Percentiles rank a stretch among this genome's conserved stretches.
phyloP scores from a whole-genome alignment of 2,888 invertebrate genomes.

The Platypus cylindrus region DNA sequence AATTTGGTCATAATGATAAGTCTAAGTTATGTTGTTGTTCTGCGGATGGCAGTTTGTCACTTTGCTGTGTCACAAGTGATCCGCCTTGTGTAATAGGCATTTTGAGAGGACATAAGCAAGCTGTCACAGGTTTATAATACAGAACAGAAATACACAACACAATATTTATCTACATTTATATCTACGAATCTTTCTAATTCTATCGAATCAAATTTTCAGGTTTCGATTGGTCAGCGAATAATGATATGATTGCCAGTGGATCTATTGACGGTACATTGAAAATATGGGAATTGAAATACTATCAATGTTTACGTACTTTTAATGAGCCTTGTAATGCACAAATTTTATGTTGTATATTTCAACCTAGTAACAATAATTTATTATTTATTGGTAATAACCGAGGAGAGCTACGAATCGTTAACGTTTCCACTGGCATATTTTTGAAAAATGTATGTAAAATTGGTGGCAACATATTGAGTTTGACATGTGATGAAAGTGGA shows the following conservation, averaged over 20 bases:
- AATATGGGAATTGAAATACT: conserved; percentile 49
- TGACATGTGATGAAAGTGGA: conserved; percentile 68
- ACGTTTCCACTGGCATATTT: conserved; percentile 76
- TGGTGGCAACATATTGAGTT: conserved; percentile 50
- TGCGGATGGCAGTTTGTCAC: conserved; percentile 63
- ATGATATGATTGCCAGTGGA: conserved; percentile 69
- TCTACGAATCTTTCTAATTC: conserved; percentile 4
- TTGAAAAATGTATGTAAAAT: conserved; percentile 47
- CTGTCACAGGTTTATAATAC: conserved; percentile 38
- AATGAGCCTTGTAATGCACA: conserved; percentile 49
- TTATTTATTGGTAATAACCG: conserved; percentile 64
- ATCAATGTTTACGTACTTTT: conserved; percentile 50
- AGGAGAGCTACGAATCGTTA: conserved; percentile 65
- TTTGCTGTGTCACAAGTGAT: conserved; percentile 61
- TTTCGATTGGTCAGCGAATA: conserved; percentile 77
- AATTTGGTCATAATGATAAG: conserved; percentile 75
- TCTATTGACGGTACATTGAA: conserved; percentile 61
- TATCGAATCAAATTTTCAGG: conserved; percentile 33
- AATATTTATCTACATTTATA: not conserved
- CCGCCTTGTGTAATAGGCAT: conserved; percentile 60
- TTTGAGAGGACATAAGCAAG: conserved; percentile 61
- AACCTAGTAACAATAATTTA: conserved; percentile 77
- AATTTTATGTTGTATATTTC: conserved; percentile 62
- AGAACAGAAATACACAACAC: not conserved
- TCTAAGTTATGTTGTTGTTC: conserved; percentile 69